These are phyloP conservation scores for Synanthedon vespiformis DNA, from an alignment of 2,888 invertebrate genomes.

Conservation along the genomic window DNA sequence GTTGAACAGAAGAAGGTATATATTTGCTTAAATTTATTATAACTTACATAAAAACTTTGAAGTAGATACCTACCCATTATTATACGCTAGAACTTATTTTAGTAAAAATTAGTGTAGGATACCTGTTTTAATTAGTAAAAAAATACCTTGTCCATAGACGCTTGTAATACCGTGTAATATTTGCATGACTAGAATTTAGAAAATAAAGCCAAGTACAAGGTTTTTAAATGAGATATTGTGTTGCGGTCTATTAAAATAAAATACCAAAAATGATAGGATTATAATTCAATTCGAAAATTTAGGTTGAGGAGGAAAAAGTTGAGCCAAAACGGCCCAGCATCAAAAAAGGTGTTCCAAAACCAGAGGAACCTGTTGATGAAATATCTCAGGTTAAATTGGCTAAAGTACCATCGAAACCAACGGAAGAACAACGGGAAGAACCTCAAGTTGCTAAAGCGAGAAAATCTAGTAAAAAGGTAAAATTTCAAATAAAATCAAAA, in stretches of 20 bases:
- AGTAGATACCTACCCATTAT: too few species aligned
- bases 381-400: conserved; percentile 51
- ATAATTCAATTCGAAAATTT: conserved; percentile 5
- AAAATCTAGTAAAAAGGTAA: conserved; percentile 52
- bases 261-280: neutral
- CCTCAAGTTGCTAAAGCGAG: conserved; percentile 50
- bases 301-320: conserved; percentile 47
- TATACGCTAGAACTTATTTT: too few species aligned
- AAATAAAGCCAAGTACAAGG: too few species aligned
- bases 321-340: conserved; percentile 45
- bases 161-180: too few species aligned
- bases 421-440: conserved; percentile 44
- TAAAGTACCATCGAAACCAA: conserved; percentile 44
- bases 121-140: too few species aligned
- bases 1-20: conserved; percentile 39
- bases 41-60: neutral
- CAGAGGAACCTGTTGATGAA: conserved; percentile 57
- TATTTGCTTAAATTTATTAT: conserved; percentile 1
- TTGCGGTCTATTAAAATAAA: neutral
- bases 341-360: conserved; percentile 52
- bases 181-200: too few species aligned
- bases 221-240: too few species aligned
- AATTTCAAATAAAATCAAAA: neutral
- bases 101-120: too few species aligned
- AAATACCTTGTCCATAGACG: too few species aligned